Conservation (phyloP, 1,140 invertebrate genomes). For the Anastrepha ludens region DNA sequence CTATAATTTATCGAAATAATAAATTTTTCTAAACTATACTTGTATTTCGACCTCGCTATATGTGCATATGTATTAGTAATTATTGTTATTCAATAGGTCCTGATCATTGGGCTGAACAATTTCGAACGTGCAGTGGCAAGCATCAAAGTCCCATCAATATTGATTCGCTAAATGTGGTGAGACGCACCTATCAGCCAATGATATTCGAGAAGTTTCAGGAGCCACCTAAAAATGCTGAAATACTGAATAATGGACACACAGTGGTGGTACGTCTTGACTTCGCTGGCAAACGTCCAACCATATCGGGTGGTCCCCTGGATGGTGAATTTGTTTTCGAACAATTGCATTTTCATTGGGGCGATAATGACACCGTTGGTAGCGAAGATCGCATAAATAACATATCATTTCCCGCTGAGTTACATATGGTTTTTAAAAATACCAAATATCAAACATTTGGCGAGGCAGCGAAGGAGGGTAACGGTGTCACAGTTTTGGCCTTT, state of each 20-base stretch:
- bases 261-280: conserved; percentile 78
- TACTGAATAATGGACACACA: conserved; percentile 86
- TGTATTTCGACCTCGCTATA: no score
- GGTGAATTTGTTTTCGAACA: conserved; percentile 86
- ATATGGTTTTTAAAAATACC: conserved; percentile 90
- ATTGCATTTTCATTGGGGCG: conserved; percentile 86
- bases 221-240: conserved; percentile 75
- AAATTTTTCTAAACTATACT: background rate
- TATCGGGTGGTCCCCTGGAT: conserved; percentile 82
- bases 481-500: conserved; percentile 89
- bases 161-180: conserved; percentile 77
- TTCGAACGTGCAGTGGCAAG: conserved; percentile 82
- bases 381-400: conserved; percentile 90
- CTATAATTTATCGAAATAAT: background rate
- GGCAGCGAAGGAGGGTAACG: conserved; percentile 83
- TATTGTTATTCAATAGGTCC: conserved; percentile 77
- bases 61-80: background rate
- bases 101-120: conserved; percentile 81
- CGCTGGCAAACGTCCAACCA: conserved; percentile 74
- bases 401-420: conserved; percentile 86
- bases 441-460: conserved; percentile 79
- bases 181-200: conserved; percentile 75
- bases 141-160: conserved; percentile 91
- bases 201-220: conserved; percentile 78
- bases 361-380: conserved; percentile 86